Conservation (phyloP, 2,888 invertebrate genomes). For the Andrena bicolor region DNA sequence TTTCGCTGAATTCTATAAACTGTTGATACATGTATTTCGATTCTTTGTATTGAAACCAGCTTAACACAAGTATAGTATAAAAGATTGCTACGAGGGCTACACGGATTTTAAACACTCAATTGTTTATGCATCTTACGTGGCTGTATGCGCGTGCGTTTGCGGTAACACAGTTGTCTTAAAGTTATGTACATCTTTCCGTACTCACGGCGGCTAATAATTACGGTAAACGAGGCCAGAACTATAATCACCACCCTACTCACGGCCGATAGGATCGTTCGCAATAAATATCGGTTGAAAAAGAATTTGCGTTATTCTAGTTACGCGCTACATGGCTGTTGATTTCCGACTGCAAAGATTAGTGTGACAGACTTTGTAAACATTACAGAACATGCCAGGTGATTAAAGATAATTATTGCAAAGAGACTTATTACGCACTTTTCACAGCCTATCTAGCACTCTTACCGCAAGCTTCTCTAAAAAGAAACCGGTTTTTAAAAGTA, state of each 20-base stretch:
- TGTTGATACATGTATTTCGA: background rate
- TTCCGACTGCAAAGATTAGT: background rate
- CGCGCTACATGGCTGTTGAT: background rate
- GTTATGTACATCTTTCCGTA: conserved; percentile 31
- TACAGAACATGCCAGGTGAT: conserved; percentile 20
- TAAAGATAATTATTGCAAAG: conserved; percentile 28
- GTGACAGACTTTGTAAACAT: conserved; percentile 26
- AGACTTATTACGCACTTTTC: conserved; percentile 35
- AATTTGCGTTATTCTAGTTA: background rate
- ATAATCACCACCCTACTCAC: background rate
- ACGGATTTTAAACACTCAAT: conserved; percentile 13
- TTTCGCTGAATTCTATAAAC: conserved; percentile 21
- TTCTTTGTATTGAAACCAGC: background rate
- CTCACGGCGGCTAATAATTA: background rate
- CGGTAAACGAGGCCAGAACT: too few species aligned
- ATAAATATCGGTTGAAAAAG: conserved; percentile 40
- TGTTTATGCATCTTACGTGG: background rate
- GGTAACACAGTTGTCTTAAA: conserved; percentile 27
- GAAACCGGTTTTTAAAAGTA: background rate
- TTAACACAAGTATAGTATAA: conserved; percentile 11
- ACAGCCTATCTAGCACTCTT: conserved; percentile 44
- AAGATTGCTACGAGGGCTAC: background rate
- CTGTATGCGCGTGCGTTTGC: conserved; percentile 7
- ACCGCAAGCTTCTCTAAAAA: conserved; percentile 28
- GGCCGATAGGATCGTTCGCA: conserved; percentile 5